Conservation (phyloP, 2,888 invertebrate species). For the Prosapia bicincta region DNA sequence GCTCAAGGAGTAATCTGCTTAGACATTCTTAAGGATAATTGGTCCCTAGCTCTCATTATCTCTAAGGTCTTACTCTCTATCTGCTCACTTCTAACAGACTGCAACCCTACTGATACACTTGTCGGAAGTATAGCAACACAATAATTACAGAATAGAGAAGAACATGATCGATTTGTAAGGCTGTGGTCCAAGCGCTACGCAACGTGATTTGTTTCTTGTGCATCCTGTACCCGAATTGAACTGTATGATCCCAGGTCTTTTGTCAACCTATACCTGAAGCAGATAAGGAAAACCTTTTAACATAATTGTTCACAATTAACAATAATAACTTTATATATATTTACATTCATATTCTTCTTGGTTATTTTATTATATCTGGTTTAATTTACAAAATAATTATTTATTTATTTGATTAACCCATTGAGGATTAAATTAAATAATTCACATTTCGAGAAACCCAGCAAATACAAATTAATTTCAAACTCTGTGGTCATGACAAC, state of each 20-base stretch:
- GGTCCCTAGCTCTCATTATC: slow-evolving; percentile 98
- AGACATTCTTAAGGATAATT: slow-evolving; percentile 97
- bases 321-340: too few species aligned
- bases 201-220: slow-evolving; percentile 63
- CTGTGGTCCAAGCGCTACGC: slow-evolving; percentile 98
- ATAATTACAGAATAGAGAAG: slow-evolving; percentile 95
- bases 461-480: too few species aligned
- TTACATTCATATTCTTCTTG: too few species aligned
- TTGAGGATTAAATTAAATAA: too few species aligned
- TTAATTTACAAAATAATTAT: too few species aligned
- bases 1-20: slow-evolving; percentile 97
- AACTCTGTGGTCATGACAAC: too few species aligned
- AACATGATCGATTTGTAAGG: slow-evolving; percentile 96
- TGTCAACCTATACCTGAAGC: not conserved
- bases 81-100: slow-evolving; percentile 96
- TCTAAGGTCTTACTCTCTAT: slow-evolving; percentile 97
- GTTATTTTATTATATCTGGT: too few species aligned
- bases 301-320: not conserved
- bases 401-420: too few species aligned
- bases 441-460: too few species aligned
- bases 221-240: not conserved
- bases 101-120: slow-evolving; percentile 97
- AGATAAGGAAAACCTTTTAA: not conserved
- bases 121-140: slow-evolving; percentile 98
- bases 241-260: not conserved